Evolutionary conservation across 2,113 vertebrate species (phyloP).

Genomic region (Panthera leo): DNA sequence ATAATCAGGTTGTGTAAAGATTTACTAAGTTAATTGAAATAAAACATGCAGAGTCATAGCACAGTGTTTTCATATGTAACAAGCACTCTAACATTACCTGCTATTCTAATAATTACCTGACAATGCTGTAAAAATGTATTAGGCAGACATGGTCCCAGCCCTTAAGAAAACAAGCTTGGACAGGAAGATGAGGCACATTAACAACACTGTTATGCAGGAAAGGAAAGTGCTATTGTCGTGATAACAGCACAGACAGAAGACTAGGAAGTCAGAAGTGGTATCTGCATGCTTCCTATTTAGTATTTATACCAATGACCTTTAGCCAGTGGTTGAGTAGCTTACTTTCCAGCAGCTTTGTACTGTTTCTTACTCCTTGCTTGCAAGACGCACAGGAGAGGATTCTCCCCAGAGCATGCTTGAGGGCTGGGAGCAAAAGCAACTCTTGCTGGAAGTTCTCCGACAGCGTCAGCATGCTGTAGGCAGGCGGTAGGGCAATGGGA

Average conservation of each 20-base stretch:
- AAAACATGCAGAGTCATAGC: background rate
- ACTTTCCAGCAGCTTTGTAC: background rate
- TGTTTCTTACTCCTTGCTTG: background rate
- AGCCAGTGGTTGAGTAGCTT: background rate
- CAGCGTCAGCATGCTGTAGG: background rate
- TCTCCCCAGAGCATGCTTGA: background rate
- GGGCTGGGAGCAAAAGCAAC: background rate
- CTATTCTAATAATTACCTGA: background rate
- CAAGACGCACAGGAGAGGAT: background rate
- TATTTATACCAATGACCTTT: background rate
- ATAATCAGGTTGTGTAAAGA: background rate
- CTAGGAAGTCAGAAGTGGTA: background rate
- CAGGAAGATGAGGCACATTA: background rate
- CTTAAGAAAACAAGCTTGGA: background rate
- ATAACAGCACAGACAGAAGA: background rate
- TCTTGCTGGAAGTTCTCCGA: background rate
- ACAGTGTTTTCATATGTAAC: background rate
- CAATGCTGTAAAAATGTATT: background rate
- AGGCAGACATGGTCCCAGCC: background rate
- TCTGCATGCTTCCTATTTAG: background rate
- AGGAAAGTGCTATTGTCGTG: background rate
- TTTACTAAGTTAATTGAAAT: slow-evolving; percentile 1
- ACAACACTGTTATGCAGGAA: background rate
- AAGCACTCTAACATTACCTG: background rate
- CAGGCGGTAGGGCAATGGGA: background rate